These are phyloP conservation scores for Lepas anatifera DNA, from an alignment of 2,888 invertebrate species.

Conservation along the genomic window DNA sequence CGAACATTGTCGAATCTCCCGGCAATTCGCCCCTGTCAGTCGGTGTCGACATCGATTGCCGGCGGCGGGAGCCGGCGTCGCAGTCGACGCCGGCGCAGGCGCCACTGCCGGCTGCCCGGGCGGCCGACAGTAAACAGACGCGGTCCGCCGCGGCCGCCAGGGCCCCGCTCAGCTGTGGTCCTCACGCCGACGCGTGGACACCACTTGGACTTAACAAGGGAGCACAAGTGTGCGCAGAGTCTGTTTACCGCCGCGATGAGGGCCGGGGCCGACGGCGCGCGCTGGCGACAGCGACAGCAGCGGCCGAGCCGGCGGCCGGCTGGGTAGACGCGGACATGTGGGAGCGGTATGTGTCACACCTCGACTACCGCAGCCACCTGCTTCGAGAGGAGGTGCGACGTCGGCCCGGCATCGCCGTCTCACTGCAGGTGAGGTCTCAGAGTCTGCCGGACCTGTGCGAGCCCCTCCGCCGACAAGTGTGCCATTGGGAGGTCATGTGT, in stretches of 20 bases:
- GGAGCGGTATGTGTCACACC: constrained; percentile 1
- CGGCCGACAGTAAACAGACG: background rate
- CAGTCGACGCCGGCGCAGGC: background rate
- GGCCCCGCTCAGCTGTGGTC: background rate
- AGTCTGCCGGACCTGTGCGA: background rate
- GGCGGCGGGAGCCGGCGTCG: too few species aligned
- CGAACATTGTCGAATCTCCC: background rate
- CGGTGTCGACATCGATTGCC: background rate
- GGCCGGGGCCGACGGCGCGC: background rate
- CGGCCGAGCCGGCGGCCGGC: background rate
- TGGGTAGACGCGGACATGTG: constrained; percentile 7
- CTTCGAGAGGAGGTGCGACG: background rate
- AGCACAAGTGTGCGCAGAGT: too few species aligned
- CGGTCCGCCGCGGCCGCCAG: background rate
- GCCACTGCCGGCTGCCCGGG: background rate
- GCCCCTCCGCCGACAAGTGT: background rate
- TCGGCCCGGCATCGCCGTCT: constrained; percentile 1
- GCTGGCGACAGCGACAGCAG: background rate
- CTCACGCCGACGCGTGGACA: background rate
- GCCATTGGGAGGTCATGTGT: background rate
- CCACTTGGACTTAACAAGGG: too few species aligned
- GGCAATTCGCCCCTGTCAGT: background rate
- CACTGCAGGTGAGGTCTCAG: background rate
- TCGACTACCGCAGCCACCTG: constrained; percentile 2
- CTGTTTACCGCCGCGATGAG: background rate